Percentiles rank a stretch among this genome's conserved stretches.
Conservation (phyloP, 2,113 vertebrate genomes). For the Pedionomus torquatus region DNA sequence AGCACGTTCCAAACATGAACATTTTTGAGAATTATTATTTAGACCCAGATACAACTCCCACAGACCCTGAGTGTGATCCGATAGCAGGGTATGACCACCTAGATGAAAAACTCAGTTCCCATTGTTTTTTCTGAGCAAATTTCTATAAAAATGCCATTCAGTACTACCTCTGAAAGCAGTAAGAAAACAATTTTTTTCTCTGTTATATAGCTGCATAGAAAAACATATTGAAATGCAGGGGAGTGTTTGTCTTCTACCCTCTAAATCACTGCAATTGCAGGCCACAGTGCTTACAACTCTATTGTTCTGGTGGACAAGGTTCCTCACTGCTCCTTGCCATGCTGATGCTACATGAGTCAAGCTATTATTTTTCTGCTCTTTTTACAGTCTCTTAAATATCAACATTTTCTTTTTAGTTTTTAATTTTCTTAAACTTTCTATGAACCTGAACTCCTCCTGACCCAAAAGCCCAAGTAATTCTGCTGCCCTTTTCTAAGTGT, state of each 20-base stretch:
- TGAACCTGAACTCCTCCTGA: constrained; percentile 11
- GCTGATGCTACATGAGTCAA: not conserved
- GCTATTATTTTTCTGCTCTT: not conserved
- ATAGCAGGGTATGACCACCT: not conserved
- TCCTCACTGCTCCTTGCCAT: not conserved
- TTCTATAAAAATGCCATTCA: not conserved
- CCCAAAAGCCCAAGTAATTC: not conserved
- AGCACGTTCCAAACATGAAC: not conserved
- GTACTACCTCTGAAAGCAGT: not conserved
- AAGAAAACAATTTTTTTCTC: constrained; percentile 15
- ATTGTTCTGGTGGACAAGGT: constrained; percentile 3
- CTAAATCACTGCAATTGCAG: not conserved
- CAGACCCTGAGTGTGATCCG: accelerated
- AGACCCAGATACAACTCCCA: not conserved
- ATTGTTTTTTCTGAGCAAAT: not conserved
- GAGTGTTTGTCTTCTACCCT: constrained; percentile 3
- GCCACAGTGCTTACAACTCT: not conserved
- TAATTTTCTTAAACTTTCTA: constrained; percentile 20
- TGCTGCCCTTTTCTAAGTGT: not conserved
- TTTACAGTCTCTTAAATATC: constrained; percentile 2
- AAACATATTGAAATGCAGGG: constrained; percentile 28
- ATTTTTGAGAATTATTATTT: not conserved
- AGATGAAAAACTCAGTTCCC: not conserved
- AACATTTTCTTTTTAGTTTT: not conserved
- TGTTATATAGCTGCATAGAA: not conserved